These are phyloP conservation scores for Melanerpes aurifrons DNA, from an alignment of 2,113 vertebrate species.

Conservation along the genomic window DNA sequence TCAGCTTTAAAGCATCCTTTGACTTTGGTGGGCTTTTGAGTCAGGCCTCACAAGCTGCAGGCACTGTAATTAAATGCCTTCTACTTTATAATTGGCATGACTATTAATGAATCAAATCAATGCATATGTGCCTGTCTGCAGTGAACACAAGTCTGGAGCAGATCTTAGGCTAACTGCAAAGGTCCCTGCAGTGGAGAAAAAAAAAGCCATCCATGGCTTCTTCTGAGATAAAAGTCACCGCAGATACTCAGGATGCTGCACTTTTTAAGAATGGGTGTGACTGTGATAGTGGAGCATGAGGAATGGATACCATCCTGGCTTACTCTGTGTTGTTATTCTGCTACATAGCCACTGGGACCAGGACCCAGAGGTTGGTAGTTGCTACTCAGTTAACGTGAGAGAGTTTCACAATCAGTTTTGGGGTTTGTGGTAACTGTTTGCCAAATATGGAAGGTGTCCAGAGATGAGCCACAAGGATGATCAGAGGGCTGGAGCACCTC, in stretches of 20 bases:
- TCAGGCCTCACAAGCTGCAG: neutral
- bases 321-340: neutral
- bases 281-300: neutral
- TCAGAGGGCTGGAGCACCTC: too few relatives aligned
- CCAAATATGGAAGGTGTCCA: neutral
- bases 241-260: neutral
- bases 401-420: neutral
- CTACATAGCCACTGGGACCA: neutral
- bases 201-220: neutral
- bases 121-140: neutral
- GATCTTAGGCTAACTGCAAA: neutral
- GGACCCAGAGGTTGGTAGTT: neutral
- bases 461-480: too few relatives aligned
- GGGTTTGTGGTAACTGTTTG: neutral
- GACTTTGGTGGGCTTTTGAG: neutral
- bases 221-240: neutral
- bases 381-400: neutral
- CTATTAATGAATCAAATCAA: neutral
- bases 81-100: neutral
- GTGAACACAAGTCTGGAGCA: neutral
- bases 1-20: neutral
- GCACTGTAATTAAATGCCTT: conserved; percentile 13
- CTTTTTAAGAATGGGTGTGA: neutral
- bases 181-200: neutral
- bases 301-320: neutral